Evolutionary conservation across 2,113 vertebrate genomes (phyloP).

Genomic region (Gambusia holbrooki): DNA sequence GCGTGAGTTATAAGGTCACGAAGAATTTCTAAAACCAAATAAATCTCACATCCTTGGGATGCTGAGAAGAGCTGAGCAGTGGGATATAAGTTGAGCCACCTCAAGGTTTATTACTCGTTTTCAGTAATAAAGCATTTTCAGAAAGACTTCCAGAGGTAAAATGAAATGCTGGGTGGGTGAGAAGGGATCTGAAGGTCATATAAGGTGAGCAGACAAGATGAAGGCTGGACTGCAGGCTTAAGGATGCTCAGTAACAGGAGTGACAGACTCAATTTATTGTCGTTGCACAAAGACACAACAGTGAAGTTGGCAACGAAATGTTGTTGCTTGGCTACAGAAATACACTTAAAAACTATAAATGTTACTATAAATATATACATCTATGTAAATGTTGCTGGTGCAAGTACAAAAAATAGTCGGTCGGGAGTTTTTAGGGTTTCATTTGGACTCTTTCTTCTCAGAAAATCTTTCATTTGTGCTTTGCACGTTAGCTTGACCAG

Average conservation of each 20-base stretch:
- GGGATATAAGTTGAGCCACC: background rate
- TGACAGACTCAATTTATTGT: background rate
- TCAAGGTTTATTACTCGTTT: constrained; percentile 6
- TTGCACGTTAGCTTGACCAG: no score
- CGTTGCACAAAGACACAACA: no score
- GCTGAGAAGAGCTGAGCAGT: background rate
- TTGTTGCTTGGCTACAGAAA: no score
- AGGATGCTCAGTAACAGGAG: constrained; percentile 18
- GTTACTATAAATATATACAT: no score
- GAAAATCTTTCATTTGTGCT: no score
- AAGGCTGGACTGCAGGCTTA: constrained; percentile 1
- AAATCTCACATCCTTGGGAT: background rate
- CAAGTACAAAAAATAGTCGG: no score
- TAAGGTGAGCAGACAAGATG: constrained; percentile 26
- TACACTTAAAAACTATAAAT: no score
- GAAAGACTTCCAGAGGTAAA: constrained; percentile 22
- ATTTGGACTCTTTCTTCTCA: no score
- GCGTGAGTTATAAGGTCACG: background rate
- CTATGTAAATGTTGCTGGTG: no score
- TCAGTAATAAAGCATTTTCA: background rate
- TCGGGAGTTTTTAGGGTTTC: no score
- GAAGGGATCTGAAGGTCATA: constrained; percentile 19
- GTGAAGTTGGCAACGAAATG: no score
- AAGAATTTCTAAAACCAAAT: background rate
- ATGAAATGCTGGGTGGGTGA: constrained; percentile 16